These are phyloP conservation scores for Clarias pachynema DNA, from an alignment of 2,797 vertebrate species.

Conservation along the genomic window DNA sequence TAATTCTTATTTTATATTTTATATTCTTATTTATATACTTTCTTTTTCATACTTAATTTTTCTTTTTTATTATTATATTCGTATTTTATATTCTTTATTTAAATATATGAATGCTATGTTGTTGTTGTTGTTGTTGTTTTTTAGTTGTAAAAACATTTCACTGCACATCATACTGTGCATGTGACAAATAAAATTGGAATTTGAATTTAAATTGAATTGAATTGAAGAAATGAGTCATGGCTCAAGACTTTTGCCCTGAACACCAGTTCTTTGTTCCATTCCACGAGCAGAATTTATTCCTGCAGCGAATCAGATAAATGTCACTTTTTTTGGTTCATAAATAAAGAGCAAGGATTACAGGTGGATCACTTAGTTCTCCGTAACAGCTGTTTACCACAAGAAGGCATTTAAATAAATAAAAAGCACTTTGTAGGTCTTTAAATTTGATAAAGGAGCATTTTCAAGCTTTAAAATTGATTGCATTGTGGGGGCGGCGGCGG, in stretches of 20 bases:
- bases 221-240: no score
- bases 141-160: no score
- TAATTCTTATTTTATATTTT: no score
- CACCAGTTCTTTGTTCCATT: constrained; percentile 7
- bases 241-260: neutral
- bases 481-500: neutral
- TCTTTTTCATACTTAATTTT: no score
- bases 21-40: no score
- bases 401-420: constrained; percentile 36
- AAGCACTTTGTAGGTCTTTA: constrained; percentile 21
- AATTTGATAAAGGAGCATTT: constrained; percentile 8
- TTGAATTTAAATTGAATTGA: no score
- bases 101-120: no score
- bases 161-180: no score
- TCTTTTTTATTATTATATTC: no score
- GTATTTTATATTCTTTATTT: no score
- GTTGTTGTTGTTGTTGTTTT: no score
- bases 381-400: neutral
- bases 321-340: constrained; percentile 36
- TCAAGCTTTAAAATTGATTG: constrained; percentile 10
- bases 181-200: no score
- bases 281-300: constrained; percentile 19
- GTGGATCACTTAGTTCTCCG: neutral
- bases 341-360: constrained; percentile 27
- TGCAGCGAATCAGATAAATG: constrained; percentile 12